phyloP scores from a whole-genome alignment of 2,888 invertebrate species.

The Volucella inflata region DNA sequence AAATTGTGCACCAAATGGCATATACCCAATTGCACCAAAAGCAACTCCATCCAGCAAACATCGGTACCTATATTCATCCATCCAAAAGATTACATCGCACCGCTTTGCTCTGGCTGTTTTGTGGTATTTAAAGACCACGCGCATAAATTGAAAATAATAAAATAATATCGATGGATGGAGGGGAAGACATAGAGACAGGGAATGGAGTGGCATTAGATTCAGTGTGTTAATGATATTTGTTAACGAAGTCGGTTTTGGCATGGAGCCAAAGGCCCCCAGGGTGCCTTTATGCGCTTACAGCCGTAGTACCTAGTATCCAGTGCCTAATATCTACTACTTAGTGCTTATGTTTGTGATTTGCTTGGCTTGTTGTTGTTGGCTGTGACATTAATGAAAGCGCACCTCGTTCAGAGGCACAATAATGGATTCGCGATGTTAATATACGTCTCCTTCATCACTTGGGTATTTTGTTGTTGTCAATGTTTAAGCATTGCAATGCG shows the following conservation, averaged over 20 bases:
- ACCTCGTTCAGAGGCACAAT: slow-evolving; percentile 39
- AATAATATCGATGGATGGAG: slow-evolving; percentile 55
- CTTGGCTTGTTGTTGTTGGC: slow-evolving; percentile 29
- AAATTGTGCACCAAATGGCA: slow-evolving; percentile 57
- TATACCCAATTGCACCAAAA: slow-evolving; percentile 54
- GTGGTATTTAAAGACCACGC: slow-evolving; percentile 72
- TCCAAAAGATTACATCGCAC: slow-evolving; percentile 23
- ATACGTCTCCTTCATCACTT: slow-evolving; percentile 19
- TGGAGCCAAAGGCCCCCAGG: slow-evolving; percentile 70
- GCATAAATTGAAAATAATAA: slow-evolving; percentile 75
- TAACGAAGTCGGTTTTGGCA: slow-evolving; percentile 74
- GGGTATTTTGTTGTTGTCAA: slow-evolving; percentile 54
- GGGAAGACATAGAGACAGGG: neutral
- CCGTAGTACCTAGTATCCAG: slow-evolving; percentile 12
- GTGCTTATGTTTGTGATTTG: slow-evolving; percentile 45
- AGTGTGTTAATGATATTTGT: slow-evolving; percentile 76
- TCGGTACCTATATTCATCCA: no score
- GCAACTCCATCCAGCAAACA: neutral
- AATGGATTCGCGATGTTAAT: slow-evolving; percentile 39
- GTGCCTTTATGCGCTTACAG: slow-evolving; percentile 14
- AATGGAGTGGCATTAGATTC: slow-evolving; percentile 70
- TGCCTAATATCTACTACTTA: slow-evolving; percentile 7
- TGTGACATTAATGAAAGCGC: slow-evolving; percentile 73
- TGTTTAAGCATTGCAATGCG: slow-evolving; percentile 20
- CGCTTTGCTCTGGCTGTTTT: slow-evolving; percentile 13